Percentiles rank a stretch among this genome's conserved stretches.
Evolutionary conservation across 2,113 vertebrate species (phyloP).

Genomic region (Silurus glanis): DNA sequence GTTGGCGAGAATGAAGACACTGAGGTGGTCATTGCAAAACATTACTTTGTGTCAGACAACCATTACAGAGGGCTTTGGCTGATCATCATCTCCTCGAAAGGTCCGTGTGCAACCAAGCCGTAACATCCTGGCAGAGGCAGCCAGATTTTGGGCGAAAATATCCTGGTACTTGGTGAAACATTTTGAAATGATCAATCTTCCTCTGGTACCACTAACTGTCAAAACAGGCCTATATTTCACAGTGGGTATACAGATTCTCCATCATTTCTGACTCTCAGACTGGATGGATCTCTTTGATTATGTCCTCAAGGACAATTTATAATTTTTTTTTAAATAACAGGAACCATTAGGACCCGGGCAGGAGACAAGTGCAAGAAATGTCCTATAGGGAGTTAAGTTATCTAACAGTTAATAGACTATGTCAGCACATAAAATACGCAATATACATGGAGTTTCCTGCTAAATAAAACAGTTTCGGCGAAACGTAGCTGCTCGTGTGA

Average conservation of each 20-base stretch:
- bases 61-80: neutral
- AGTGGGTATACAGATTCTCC: neutral
- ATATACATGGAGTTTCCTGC: neutral
- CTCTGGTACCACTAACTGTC: neutral
- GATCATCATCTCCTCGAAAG: neutral
- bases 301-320: neutral
- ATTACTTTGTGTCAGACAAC: neutral
- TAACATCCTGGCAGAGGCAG: neutral
- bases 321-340: neutral
- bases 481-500: slow-evolving; percentile 26
- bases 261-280: neutral
- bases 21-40: neutral
- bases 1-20: neutral
- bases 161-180: neutral
- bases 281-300: neutral
- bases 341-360: neutral
- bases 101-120: neutral
- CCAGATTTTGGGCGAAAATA: neutral
- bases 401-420: neutral
- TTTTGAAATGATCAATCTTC: neutral
- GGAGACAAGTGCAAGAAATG: neutral
- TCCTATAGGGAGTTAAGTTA: neutral
- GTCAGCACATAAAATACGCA: neutral
- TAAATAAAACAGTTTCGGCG: neutral
- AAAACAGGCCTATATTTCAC: neutral